Evolutionary conservation across 2,113 vertebrate genomes (phyloP).

Genomic region (Tenrec ecaudatus): DNA sequence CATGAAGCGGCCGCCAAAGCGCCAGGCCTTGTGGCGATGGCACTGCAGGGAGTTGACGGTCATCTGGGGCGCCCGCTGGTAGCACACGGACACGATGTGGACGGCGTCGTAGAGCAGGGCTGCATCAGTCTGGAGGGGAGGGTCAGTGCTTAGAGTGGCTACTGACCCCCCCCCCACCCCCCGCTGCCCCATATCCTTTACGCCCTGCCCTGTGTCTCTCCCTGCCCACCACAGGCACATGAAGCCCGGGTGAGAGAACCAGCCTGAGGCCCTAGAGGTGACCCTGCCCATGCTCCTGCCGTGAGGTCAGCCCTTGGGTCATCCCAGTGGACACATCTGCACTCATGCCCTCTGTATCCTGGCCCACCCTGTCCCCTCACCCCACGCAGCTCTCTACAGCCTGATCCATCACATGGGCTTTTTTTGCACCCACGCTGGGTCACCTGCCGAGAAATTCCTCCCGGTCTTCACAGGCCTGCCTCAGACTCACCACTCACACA

Average conservation of each 20-base stretch:
- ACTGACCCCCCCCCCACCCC: no score
- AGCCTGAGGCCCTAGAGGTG: background rate
- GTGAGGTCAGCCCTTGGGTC: background rate
- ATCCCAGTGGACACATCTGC: background rate
- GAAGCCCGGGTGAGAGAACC: background rate
- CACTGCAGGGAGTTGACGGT: constrained; percentile 99
- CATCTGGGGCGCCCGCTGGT: constrained; percentile 98
- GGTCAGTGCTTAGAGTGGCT: constrained; percentile 67
- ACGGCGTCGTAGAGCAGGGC: constrained; percentile 98
- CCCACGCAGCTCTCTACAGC: background rate
- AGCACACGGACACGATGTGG: constrained; percentile 99
- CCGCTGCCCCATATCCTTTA: no score
- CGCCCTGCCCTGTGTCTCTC: background rate
- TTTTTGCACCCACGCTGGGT: background rate
- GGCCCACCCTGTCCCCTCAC: fast-evolving
- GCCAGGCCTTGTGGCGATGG: constrained; percentile 99
- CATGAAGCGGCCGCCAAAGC: constrained; percentile 98
- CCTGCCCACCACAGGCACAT: background rate
- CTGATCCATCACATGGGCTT: background rate
- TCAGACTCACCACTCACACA: background rate
- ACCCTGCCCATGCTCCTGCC: background rate
- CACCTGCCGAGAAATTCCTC: background rate
- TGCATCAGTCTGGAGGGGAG: constrained; percentile 97
- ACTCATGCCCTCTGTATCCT: background rate
- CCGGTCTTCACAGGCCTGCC: background rate